Evolutionary conservation across 2,888 invertebrate species (phyloP), one percentile per base, ranked within the genome.

Genomic region (Stenotaenia linearis): DNA sequence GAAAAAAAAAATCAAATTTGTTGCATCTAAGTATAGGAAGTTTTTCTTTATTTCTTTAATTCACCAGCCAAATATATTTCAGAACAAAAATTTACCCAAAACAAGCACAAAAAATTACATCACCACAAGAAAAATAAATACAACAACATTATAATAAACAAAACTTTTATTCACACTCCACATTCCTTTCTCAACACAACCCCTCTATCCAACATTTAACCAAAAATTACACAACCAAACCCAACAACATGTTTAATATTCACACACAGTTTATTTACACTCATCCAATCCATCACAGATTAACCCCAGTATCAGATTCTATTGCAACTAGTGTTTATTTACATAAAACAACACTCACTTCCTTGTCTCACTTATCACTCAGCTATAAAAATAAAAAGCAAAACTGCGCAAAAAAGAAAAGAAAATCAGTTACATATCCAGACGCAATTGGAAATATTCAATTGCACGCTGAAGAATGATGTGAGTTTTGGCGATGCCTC

Each of bases 291-390:
- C 28, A 69, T 25, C 69, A 25, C 69, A 50, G 18, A 50, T 50
- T 50, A 50, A 50, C 50, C 50, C n/a, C 1, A 28, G 25, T 69
- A 69, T 69, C 69, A 28, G 28, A 69, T 69, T 69, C 69, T 69
- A 69, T 69, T 69, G 69, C 25, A 23, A 25, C 69, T 28, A n/a
- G 25, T 69, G 69, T 69, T 69, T 69, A 69, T 61, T 61, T 61
- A 61, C 61, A 61, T 50, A n/a, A 25, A 28, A 1, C 23, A 69
- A 69, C 69, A 69, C 23, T 28, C 69, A 69, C 25, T 69, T 7
- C 69, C 69, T 69, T 69, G 69, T 69, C 25, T 18, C 1, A 50
- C 50, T 69, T 69, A 69, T 25, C 23, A 23, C 61, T 25, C n/a
- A 5, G n/a, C 45, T n/a, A 50, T 18, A 74, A 25, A 74, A 28